Evolutionary conservation across 1,140 invertebrate species (phyloP).

Genomic region (Spodoptera frugiperda): DNA sequence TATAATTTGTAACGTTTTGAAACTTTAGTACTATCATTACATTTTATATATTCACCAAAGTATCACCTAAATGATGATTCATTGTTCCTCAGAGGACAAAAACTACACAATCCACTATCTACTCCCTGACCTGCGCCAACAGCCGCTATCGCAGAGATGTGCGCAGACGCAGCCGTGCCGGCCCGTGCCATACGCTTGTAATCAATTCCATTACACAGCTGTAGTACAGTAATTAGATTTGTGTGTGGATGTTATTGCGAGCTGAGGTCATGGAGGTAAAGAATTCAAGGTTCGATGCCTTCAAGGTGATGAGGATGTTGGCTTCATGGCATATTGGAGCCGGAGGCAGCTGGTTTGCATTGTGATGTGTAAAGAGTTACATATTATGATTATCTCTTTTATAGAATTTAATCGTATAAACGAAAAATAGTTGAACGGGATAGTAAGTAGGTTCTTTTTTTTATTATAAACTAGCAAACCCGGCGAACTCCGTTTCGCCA

Average conservation of each 20-base stretch:
- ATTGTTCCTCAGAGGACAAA: no score
- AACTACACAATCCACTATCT: neutral
- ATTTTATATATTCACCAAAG: no score
- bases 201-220: conserved; percentile 13
- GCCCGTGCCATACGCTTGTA: conserved; percentile 28
- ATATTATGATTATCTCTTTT: no score
- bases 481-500: no score
- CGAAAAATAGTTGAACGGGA: no score
- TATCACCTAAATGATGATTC: no score
- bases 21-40: no score
- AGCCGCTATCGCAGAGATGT: conserved; percentile 13
- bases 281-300: conserved; percentile 2
- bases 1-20: no score
- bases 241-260: neutral
- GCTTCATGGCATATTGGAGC: neutral
- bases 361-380: no score
- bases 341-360: neutral
- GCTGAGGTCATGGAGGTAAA: conserved; percentile 4
- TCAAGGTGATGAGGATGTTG: neutral
- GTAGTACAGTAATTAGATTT: conserved; percentile 31
- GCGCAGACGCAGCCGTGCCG: conserved; percentile 30
- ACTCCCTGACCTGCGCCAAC: conserved; percentile 37
- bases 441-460: no score
- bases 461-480: no score
- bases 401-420: no score